phyloP scores from a whole-genome alignment of 2,888 invertebrate genomes.

The Tipula lateralis region DNA sequence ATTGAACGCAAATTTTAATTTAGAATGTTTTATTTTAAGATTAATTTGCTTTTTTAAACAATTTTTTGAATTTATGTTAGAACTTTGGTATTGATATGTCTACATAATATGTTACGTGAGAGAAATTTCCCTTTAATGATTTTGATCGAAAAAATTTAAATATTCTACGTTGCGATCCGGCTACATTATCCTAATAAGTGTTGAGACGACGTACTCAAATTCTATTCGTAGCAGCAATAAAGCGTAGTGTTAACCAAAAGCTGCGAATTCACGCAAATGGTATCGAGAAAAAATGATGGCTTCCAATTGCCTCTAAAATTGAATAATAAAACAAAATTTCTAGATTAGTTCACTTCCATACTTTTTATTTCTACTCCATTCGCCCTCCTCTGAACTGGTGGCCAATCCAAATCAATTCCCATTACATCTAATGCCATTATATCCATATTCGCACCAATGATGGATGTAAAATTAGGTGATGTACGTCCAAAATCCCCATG shows the following conservation, averaged over 20 bases:
- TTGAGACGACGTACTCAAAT: not conserved
- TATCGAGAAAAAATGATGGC: not conserved
- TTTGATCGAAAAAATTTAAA: not conserved
- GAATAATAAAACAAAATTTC: not conserved
- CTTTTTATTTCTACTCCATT: not conserved
- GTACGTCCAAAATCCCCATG: slow-evolving; percentile 95
- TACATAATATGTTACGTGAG: not conserved
- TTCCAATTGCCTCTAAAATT: not conserved
- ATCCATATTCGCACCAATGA: slow-evolving; percentile 69
- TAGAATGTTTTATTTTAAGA: not conserved
- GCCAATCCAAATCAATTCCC: slow-evolving; percentile 72
- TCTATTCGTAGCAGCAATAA: not conserved
- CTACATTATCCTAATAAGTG: not conserved
- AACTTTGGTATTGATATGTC: not conserved
- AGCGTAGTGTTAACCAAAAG: not conserved
- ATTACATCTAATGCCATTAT: slow-evolving; percentile 89
- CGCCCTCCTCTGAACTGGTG: slow-evolving; percentile 40
- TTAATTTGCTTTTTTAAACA: not conserved
- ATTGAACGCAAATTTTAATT: not conserved
- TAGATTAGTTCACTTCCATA: not conserved
- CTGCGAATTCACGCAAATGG: not conserved
- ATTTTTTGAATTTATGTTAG: not conserved
- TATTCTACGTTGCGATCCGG: not conserved
- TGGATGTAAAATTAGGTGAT: slow-evolving; percentile 64
- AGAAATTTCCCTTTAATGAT: not conserved